Percentiles rank a stretch among this genome's conserved stretches.
Conservation (phyloP, 2,888 invertebrate species). For the Dasysyrphus tricinctus region DNA sequence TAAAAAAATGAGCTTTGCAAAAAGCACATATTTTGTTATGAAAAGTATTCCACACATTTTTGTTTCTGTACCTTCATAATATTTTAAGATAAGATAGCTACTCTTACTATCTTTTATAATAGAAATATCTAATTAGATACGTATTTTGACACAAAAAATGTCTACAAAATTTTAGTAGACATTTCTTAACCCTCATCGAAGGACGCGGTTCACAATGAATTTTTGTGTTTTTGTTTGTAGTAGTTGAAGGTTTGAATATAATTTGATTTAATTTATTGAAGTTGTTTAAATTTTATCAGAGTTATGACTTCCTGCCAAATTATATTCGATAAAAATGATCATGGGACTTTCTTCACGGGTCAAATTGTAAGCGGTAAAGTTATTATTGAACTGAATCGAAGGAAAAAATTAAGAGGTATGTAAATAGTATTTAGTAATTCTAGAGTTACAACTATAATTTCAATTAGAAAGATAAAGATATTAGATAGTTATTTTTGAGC, state of each 20-base stretch:
- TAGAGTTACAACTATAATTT: no score
- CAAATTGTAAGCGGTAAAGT: conserved; percentile 81
- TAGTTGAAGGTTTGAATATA: neutral
- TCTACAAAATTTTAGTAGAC: neutral
- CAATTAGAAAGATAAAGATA: no score
- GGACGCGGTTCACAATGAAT: neutral
- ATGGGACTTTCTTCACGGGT: conserved; percentile 85
- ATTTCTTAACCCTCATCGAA: neutral
- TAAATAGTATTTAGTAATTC: no score
- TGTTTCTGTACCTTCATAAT: neutral
- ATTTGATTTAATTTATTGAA: neutral
- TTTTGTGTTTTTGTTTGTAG: no score
- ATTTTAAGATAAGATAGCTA: neutral
- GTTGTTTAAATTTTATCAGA: neutral
- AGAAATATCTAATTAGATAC: neutral
- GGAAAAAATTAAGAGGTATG: conserved; percentile 82
- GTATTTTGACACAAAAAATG: neutral
- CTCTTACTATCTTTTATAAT: neutral
- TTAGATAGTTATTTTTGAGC: neutral
- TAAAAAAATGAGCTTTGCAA: neutral
- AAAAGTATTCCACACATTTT: neutral
- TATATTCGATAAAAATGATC: conserved; percentile 86
- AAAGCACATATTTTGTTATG: neutral
- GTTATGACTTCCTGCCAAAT: conserved; percentile 80
- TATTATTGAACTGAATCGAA: conserved; percentile 79